Base-by-base conservation (phyloP, 2,888 invertebrate species). In the Epistrophella euchroma region DNA sequence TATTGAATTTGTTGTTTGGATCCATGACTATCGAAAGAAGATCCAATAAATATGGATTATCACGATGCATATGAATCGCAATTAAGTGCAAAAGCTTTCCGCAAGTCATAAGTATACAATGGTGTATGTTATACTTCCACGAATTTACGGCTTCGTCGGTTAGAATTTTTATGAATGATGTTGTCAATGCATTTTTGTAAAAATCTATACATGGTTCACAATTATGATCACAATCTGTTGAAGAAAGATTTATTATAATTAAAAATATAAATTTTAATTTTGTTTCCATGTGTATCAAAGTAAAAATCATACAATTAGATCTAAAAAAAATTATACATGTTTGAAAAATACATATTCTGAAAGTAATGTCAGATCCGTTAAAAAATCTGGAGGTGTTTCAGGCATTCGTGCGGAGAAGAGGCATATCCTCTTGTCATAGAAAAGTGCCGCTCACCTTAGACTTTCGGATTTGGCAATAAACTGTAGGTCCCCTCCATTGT, bases 121-220 rank as follows among this genome's bases (percentile, higher is more conserved):
- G 96, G 92, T 99, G 98, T 91, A 99, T 99, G 93, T 98, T 98
- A 90, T 96, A 95, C 93, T 98, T 99, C 99, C 99, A 99, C 90
- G 98, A 98, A 90, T 97, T 97, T 70, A 99, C 98, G 72, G 99
- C 98, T 93, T 99, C 99, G 93, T 99, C 99, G 19, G 98, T 98
- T 90, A 99, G 94, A 91, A 99, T 98, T 94, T 98, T 98, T 66
- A 97, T 97, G 93, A 99, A 99, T 71, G 98, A 98, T 89, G 97
- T 95, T 86, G 98, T 97, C 89, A 99, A 94, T 70, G 98, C 98
- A 92, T 98, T 98, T 90, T 97, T 95, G 94, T 98, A 98, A 93
- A 99, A 99, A 89, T 97, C 95, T 92, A 98, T 98, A 93, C 98
- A 99, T 72, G 96, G 95, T 93, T 97, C 96, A 91, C 97, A 96